Evolutionary conservation across 92 coral and sea anemone species (phyloP).

Genomic region (Metridium senile): DNA sequence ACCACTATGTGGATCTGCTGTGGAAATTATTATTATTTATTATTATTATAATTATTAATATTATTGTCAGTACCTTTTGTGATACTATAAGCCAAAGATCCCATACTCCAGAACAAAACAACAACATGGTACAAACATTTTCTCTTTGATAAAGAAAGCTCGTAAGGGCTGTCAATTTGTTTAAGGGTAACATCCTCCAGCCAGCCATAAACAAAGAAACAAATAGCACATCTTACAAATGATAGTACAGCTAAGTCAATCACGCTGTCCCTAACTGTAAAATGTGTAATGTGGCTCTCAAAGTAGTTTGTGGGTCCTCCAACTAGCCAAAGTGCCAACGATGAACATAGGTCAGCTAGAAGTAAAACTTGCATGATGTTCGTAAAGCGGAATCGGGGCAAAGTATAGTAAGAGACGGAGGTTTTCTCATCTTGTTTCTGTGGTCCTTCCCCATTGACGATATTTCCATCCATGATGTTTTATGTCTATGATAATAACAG

Average conservation of each 20-base stretch:
- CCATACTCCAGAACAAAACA: constrained; percentile 61
- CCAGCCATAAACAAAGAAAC: constrained; percentile 60
- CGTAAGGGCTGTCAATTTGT: constrained; percentile 74
- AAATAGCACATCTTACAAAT: constrained; percentile 60
- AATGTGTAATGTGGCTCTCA: constrained; percentile 68
- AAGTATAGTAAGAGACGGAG: constrained; percentile 41
- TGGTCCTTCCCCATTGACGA: constrained; percentile 10
- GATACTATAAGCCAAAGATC: constrained; percentile 74
- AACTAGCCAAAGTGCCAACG: constrained; percentile 81
- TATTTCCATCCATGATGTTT: constrained; percentile 29
- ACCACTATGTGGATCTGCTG: no score
- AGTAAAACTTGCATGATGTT: constrained; percentile 57
- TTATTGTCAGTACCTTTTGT: constrained; percentile 56
- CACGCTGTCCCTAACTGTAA: constrained; percentile 73
- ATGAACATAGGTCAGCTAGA: constrained; percentile 63
- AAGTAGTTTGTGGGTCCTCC: constrained; percentile 76
- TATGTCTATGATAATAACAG: no score
- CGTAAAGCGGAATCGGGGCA: constrained; percentile 73
- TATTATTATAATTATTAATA: neutral
- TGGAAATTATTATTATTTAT: neutral
- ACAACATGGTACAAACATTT: constrained; percentile 57
- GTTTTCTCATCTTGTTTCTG: constrained; percentile 17
- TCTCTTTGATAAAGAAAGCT: constrained; percentile 45
- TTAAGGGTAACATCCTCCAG: constrained; percentile 63
- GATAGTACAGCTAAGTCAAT: constrained; percentile 80